Percentiles rank a stretch among this genome's conserved stretches.
phyloP scores from a whole-genome alignment of 2,113 vertebrate species.

The western clawed frog (Xenopus tropicalis) region DNA sequence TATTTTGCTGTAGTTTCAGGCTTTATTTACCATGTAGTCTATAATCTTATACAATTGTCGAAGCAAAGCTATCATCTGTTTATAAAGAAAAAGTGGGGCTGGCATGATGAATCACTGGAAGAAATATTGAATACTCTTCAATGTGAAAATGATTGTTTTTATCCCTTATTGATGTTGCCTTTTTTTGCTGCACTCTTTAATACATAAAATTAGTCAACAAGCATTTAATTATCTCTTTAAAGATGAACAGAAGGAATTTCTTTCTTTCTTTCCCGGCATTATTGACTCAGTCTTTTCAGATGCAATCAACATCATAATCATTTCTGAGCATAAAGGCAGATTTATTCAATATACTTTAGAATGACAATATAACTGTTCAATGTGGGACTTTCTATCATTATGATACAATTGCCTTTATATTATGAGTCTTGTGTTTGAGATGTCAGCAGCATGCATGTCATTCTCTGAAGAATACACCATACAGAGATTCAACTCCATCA shows the following conservation, averaged over 20 bases:
- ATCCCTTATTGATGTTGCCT: conserved; percentile 8
- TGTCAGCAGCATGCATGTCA: too few relatives aligned
- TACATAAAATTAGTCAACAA: conserved; percentile 38
- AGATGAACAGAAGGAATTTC: conserved; percentile 17
- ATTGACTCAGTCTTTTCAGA: conserved; percentile 22
- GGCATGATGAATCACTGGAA: too few relatives aligned
- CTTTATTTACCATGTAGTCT: too few relatives aligned
- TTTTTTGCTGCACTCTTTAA: conserved; percentile 9
- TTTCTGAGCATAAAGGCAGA: conserved; percentile 12
- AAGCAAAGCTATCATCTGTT: too few relatives aligned
- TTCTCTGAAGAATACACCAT: too few relatives aligned
- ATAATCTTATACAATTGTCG: too few relatives aligned
- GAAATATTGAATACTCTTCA: too few relatives aligned
- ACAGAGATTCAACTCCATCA: too few relatives aligned
- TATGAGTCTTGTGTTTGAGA: background rate
- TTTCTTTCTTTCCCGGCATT: conserved; percentile 17
- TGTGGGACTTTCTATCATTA: background rate
- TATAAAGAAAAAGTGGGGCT: too few relatives aligned
- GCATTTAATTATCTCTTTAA: conserved; percentile 41
- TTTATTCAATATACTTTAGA: conserved; percentile 26
- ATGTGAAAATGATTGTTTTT: too few relatives aligned
- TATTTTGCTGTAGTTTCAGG: too few relatives aligned
- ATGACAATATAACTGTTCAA: conserved; percentile 18
- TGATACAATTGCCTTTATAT: background rate
- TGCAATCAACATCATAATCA: conserved; percentile 22